Evolutionary conservation across 2,888 invertebrate genomes (phyloP), one percentile per base, ranked within the genome.

Genomic region (Leucophenga montana): DNA sequence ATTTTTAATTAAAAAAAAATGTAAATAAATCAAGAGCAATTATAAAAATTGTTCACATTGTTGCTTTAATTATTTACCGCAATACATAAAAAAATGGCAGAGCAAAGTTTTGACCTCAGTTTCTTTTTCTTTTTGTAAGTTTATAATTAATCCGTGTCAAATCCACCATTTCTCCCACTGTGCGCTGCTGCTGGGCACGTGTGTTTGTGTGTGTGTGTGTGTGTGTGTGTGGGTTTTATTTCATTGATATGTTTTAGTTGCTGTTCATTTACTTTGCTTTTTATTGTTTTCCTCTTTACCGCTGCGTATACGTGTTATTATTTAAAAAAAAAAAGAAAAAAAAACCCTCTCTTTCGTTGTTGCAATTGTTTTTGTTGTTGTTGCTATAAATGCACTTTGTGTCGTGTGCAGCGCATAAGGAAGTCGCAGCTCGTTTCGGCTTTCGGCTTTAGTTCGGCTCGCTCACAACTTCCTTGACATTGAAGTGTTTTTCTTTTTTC

Each of bases 381-480:
- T 67, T 66, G 71, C 27, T 68, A n/a, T 50, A n/a, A n/a, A n/a
- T 65, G 50, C 27, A 22, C 59, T 56, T 53, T 53, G 68, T 69
- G 46, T 75, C 73, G 75, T 72, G 75, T 77, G 77, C 70, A 71
- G 73, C 77, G 71, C 78, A 79, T 81, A 81, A 80, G 80, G 80
- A 80, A 80, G 82, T 82, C 39, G 53, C 33, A 31, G 62, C 39
- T 39, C 11, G 39, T 11, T 39, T 39, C 39, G 39, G 33, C 33
- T 39, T 39, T 39, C 39, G 27, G 27, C 27, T 27, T 27, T 27
- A 39, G 39, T 39, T 39, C 39, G 33, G 70, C 72, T 70, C 70
- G 77, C 77, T 72, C 78, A 39, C 39, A 80, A 80, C 80, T 80
- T 80, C 80, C 80, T 80, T 80, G 80, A 82, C 80, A 80, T 80